Conservation (phyloP, 2,113 vertebrate species). For the Peucedramus taeniatus region DNA sequence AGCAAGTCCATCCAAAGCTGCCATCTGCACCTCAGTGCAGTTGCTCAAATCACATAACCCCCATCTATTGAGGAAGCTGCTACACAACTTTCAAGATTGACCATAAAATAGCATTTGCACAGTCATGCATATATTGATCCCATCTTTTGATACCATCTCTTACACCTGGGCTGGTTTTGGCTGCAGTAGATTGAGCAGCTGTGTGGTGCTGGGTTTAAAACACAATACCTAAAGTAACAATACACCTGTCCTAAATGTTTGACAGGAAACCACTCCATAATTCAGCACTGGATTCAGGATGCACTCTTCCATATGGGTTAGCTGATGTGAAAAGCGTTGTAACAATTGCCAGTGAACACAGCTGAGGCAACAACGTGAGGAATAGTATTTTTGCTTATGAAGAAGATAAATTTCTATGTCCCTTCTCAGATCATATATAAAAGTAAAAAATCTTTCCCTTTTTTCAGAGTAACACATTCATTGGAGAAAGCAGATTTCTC, state of each 20-base stretch:
- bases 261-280: background rate
- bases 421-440: background rate
- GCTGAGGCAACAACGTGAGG: background rate
- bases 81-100: background rate
- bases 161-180: background rate
- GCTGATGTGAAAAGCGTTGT: background rate
- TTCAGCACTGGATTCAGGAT: background rate
- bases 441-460: background rate
- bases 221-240: background rate
- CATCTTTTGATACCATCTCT: background rate
- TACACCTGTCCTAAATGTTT: background rate
- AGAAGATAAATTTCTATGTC: background rate
- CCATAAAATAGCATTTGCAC: background rate
- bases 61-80: background rate
- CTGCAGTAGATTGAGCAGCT: background rate
- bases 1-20: background rate
- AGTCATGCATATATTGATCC: background rate
- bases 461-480: background rate
- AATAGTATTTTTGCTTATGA: background rate
- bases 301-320: background rate
- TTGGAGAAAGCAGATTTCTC: background rate
- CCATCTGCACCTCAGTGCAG: background rate
- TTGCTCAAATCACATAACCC: background rate
- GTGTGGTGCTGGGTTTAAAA: background rate
- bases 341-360: background rate